Conservation (phyloP, 2,888 invertebrate genomes). For the Tetragnatha montana region DNA sequence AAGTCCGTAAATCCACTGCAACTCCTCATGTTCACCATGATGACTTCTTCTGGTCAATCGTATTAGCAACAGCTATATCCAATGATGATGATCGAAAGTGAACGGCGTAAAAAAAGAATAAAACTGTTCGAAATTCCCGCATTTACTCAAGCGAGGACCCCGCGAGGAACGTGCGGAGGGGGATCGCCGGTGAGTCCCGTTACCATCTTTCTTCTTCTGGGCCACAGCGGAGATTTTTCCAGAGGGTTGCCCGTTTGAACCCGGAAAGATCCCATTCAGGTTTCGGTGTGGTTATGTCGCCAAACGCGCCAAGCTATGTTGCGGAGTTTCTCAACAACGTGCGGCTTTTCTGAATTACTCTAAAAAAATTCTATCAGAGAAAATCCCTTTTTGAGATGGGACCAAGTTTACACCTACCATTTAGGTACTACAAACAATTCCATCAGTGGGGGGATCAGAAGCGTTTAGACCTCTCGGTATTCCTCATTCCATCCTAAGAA, state of each 20-base stretch:
- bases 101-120: background rate
- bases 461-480: too few species aligned
- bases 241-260: slow-evolving; percentile 58
- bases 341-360: too few species aligned
- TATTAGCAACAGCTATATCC: too few species aligned
- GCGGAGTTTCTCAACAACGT: background rate
- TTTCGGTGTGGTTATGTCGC: slow-evolving; percentile 8
- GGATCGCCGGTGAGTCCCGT: slow-evolving; percentile 23
- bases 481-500: too few species aligned
- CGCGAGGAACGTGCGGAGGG: background rate
- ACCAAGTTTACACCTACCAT: too few species aligned
- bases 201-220: too few species aligned
- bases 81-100: slow-evolving; percentile 35
- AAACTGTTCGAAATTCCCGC: slow-evolving; percentile 43
- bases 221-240: slow-evolving; percentile 31
- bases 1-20: slow-evolving; percentile 71
- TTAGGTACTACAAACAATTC: too few species aligned
- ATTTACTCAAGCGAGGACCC: slow-evolving; percentile 47
- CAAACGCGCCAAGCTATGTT: slow-evolving; percentile 5
- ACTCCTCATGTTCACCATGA: slow-evolving; percentile 70
- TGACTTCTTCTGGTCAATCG: background rate
- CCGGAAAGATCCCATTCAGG: slow-evolving; percentile 17
- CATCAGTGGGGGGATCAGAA: too few species aligned
- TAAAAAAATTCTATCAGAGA: too few species aligned
- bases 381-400: too few species aligned